phyloP scores from a whole-genome alignment of 1,140 invertebrate genomes.

The Pogonognathellus flavescens region DNA sequence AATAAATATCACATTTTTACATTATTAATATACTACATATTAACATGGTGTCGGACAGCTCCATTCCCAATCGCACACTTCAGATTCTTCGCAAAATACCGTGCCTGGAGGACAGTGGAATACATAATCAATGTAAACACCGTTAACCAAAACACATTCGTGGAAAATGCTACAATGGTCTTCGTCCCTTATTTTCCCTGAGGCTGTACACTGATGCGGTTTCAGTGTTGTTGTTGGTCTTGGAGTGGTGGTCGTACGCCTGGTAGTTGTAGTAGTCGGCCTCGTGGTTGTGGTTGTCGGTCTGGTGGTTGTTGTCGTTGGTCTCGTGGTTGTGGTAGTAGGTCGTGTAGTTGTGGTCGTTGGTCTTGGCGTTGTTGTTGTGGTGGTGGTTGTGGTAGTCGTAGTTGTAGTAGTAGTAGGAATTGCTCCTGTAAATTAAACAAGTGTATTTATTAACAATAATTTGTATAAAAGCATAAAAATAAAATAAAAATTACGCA shows the following conservation, averaged over 20 bases:
- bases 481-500: too few relatives aligned
- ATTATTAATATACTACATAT: too few relatives aligned
- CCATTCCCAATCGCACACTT: not conserved
- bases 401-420: not conserved
- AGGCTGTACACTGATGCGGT: not conserved
- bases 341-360: not conserved
- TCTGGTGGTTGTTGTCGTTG: not conserved
- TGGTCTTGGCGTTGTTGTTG: not conserved
- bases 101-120: not conserved
- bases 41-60: not conserved
- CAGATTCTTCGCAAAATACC: not conserved
- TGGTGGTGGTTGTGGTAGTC: not conserved
- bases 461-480: too few relatives aligned
- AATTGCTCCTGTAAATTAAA: not conserved
- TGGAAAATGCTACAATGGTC: slow-evolving; percentile 1
- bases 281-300: not conserved
- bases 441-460: too few relatives aligned
- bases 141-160: not conserved
- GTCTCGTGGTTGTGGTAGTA: not conserved
- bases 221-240: not conserved
- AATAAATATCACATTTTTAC: too few relatives aligned
- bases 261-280: not conserved
- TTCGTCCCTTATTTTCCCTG: not conserved
- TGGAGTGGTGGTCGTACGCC: not conserved
- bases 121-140: not conserved